Evolutionary conservation across 2,888 invertebrate genomes (phyloP), one percentile per base, ranked within the genome.

Genomic region (Macaria liturata): DNA sequence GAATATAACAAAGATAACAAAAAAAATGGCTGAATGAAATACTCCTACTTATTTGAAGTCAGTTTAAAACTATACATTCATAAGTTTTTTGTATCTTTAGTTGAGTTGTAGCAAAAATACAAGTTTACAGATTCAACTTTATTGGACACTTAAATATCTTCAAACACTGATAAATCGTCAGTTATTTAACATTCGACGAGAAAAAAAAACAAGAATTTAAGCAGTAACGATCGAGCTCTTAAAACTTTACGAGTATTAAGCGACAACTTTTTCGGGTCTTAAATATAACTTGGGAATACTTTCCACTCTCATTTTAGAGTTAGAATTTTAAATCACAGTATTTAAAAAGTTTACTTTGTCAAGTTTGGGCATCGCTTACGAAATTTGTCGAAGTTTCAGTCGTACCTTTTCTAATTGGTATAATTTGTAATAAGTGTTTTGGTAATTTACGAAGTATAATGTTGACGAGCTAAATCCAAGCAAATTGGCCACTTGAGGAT

Each of bases 151-250:
- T 42, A 42, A 42, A 42, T 42, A 42, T 42, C 42, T n/a, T 20
- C 8, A 7, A 44, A 39, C 39, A 54, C 39, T 67, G 65, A 69
- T 62, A 61, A 64, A 69, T 67, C 51, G 31, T 61, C 49, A 57
- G 69, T 66, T 64, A 64, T 65, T 66, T 69, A 65, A 58, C 65
- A 65, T 61, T 65, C 45, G 53, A 49, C 8, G 44, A 37, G 59
- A 64, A 66, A 54, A 64, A n/a, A 67, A 61, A 66, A 65, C 64
- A 64, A 60, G 56, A 59, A 61, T 48, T 59, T 61, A 54, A 63
- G 60, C 49, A 53, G 56, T 58, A 64, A 66, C 63, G 55, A 55
- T 59, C 54, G 54, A 58, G 49, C 52, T 62, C 65, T 69, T 63
- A 63, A 66, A 69, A 68, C 66, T 66, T 69, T 59, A 53, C n/a